A percentile compares a stretch with the other conserved stretches of the same genome.
Conservation (phyloP, 1,140 invertebrate genomes). For the Sycobia sp. region DNA sequence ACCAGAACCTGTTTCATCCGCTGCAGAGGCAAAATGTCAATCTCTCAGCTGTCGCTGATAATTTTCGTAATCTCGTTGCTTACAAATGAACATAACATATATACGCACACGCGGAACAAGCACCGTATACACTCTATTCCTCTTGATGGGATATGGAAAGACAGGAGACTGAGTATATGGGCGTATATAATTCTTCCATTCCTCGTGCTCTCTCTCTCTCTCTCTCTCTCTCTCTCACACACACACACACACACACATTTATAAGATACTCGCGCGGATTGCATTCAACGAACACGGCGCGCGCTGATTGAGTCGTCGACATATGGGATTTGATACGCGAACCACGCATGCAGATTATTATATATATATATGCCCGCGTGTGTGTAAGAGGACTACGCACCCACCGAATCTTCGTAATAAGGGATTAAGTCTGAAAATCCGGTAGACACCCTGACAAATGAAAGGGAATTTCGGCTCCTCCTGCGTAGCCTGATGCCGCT, state of each 20-base stretch:
- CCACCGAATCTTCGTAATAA: background rate
- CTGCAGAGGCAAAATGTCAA: too few species aligned
- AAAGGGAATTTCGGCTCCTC: background rate
- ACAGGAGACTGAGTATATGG: background rate
- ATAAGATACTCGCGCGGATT: too few species aligned
- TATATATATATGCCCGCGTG: background rate
- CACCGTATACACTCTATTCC: background rate
- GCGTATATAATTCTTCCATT: too few species aligned
- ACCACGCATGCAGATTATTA: too few species aligned
- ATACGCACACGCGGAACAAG: background rate
- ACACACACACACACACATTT: too few species aligned
- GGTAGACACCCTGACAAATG: background rate
- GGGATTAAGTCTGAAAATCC: background rate
- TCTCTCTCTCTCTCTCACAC: background rate
- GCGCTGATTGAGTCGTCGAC: slow-evolving; percentile 22
- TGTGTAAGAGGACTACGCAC: background rate
- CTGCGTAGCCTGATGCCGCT: too few species aligned
- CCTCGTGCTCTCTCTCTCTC: background rate
- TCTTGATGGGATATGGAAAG: too few species aligned
- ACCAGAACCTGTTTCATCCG: too few species aligned
- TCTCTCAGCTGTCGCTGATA: too few species aligned
- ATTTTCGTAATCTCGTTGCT: background rate
- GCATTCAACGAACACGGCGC: slow-evolving; percentile 13
- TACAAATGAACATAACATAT: background rate
- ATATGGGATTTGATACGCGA: too few species aligned